Base-by-base conservation (phyloP, 2,888 invertebrate genomes). In the Sinotaia quadrata region DNA sequence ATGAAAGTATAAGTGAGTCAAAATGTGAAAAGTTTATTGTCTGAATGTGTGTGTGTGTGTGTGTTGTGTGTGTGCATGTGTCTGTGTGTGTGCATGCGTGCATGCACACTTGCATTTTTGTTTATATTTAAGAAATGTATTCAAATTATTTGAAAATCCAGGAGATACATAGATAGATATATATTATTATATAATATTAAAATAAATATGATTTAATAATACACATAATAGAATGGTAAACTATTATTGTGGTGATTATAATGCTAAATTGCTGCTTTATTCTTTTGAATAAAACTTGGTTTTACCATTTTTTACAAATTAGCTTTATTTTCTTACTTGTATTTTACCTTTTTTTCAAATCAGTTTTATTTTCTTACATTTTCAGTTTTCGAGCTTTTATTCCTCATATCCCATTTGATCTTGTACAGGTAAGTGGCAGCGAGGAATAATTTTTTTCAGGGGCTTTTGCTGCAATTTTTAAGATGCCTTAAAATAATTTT, bases 391-490 rank as follows among this genome's bases (percentile, higher is more conserved):
- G 85, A 34, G 79, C 86, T 21, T 87, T 88, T 68, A 84, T 88
- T 66, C 87, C 87, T 44, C 87, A 87, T 73, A 80, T 87, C 41
- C 87, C 88, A 29, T 88, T 88, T 80, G 88, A 88, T 74, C 70
- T 88, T 52, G 78, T 78, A 27, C 81, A 81, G 78, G 81, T 81
- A 65, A 68, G 66, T 34, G 58, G n/a, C n/a, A n/a, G n/a, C n/a
- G n/a, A n/a, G n/a, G n/a, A n/a, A n/a, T n/a, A n/a, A n/a, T n/a
- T n/a, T n/a, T n/a, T n/a, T n/a, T n/a, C n/a, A n/a, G n/a, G n/a
- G n/a, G n/a, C n/a, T n/a, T n/a, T n/a, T n/a, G n/a, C n/a, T n/a
- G n/a, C n/a, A n/a, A n/a, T n/a, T n/a, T n/a, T n/a, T n/a, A n/a
- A n/a, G n/a, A n/a, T n/a, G n/a, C n/a, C n/a, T n/a, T n/a, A n/a